A percentile compares a stretch with the other conserved stretches of the same genome.
These are phyloP conservation scores for Rhabdophis nuchalis DNA, from an alignment of 2,797 vertebrate genomes.

Conservation along the genomic window DNA sequence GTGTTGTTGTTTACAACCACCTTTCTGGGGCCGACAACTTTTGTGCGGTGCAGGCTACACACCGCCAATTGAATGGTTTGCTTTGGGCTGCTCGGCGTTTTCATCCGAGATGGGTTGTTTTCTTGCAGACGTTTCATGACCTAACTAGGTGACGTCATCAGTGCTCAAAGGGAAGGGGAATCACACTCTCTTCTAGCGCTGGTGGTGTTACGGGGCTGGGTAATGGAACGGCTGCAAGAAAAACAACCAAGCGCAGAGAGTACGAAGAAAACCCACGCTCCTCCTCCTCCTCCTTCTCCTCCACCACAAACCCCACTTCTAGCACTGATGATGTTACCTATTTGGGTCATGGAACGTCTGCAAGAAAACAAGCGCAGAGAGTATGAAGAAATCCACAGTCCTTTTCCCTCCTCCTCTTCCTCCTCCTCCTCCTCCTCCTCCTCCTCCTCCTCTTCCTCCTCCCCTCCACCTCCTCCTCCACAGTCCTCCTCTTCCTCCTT, in stretches of 20 bases:
- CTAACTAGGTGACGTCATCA: not conserved
- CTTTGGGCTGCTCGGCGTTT: not conserved
- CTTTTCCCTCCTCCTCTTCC: not conserved
- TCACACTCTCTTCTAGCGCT: not conserved
- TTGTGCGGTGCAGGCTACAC: fast-evolving
- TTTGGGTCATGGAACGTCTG: not conserved
- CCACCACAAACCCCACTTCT: no score
- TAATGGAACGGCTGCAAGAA: not conserved
- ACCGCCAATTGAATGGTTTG: not conserved
- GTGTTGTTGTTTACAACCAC: not conserved
- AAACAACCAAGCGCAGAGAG: not conserved
- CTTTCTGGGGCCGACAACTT: not conserved
- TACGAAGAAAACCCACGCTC: fast-evolving
- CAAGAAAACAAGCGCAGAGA: no score
- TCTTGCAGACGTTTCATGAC: not conserved
- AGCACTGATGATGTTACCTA: not conserved
- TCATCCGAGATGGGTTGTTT: not conserved
- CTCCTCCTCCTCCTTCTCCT: no score
- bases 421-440: no score
- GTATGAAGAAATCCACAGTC: no score
- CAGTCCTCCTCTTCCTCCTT: no score
- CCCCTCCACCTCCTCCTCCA: no score
- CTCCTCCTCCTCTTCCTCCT: no score
- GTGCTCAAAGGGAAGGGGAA: not conserved
- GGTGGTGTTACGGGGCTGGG: not conserved